phyloP scores from a whole-genome alignment of 2,797 vertebrate genomes.

The Cynodonichthys magdalenae region DNA sequence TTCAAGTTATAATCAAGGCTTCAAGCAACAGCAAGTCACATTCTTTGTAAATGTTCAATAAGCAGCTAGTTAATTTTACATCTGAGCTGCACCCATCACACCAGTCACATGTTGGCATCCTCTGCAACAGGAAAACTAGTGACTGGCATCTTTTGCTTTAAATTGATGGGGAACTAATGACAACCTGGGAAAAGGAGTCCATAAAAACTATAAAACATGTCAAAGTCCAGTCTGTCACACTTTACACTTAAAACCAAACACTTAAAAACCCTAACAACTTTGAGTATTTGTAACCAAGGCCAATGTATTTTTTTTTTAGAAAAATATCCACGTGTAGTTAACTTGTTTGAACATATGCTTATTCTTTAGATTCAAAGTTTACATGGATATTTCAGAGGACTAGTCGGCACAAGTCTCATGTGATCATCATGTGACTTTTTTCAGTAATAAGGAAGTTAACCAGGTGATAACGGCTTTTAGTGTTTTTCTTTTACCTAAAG shows the following conservation, averaged over 20 bases:
- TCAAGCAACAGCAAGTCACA: background rate
- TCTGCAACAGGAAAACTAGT: background rate
- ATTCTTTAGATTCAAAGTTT: background rate
- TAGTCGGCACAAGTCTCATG: constrained; percentile 57
- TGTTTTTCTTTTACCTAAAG: background rate
- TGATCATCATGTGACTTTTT: constrained; percentile 75
- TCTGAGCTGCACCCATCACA: constrained; percentile 1
- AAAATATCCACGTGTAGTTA: too few relatives aligned
- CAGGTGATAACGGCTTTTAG: constrained; percentile 37
- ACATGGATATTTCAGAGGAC: background rate
- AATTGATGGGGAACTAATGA: background rate
- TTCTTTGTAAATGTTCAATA: constrained; percentile 20
- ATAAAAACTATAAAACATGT: constrained; percentile 24
- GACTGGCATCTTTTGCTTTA: background rate
- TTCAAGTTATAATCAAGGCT: background rate
- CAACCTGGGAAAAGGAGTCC: background rate
- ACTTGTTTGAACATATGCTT: background rate
- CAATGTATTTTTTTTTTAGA: too few relatives aligned
- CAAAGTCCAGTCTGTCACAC: constrained; percentile 27
- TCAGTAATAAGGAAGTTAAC: constrained; percentile 66
- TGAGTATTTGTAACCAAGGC: background rate
- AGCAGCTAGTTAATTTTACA: constrained; percentile 16
- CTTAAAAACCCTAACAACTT: background rate
- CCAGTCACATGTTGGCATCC: constrained; percentile 11
- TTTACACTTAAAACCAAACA: background rate